These are phyloP conservation scores for Parochlus steinenii DNA, from an alignment of 2,888 invertebrate species.

Conservation along the genomic window DNA sequence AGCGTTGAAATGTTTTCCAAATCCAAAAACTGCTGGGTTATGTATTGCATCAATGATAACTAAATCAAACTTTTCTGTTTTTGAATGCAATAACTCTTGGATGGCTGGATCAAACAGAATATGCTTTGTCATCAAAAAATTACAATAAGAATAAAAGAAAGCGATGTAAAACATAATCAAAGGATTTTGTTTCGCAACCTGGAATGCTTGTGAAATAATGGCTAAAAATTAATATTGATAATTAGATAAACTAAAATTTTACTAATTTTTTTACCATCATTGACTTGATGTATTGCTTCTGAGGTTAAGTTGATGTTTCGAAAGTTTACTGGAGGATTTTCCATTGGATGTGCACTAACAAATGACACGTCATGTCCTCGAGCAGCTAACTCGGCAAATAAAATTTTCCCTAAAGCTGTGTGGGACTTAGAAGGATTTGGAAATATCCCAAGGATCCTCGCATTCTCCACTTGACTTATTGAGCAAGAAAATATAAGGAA, in stretches of 20 bases:
- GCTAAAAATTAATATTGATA: too few relatives aligned
- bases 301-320: too few relatives aligned
- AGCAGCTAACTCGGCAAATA: slow-evolving; percentile 22
- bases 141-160: too few relatives aligned
- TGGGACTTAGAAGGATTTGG: slow-evolving; percentile 16
- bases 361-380: slow-evolving; percentile 26
- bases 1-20: slow-evolving; percentile 19
- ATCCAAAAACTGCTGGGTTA: slow-evolving; percentile 19
- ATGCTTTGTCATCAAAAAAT: slow-evolving; percentile 4
- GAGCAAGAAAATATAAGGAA: too few relatives aligned
- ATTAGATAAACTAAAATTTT: too few relatives aligned
- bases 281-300: too few relatives aligned
- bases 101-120: slow-evolving; percentile 5
- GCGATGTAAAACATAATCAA: background rate
- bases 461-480: too few relatives aligned
- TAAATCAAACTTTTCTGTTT: slow-evolving; percentile 18
- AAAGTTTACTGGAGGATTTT: slow-evolving; percentile 1
- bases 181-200: background rate
- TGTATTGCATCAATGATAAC: slow-evolving; percentile 19
- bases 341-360: slow-evolving; percentile 6
- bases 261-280: too few relatives aligned
- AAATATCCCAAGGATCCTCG: slow-evolving; percentile 11
- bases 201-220: slow-evolving; percentile 3
- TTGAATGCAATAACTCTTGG: slow-evolving; percentile 15
- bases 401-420: slow-evolving; percentile 21